phyloP scores from a whole-genome alignment of 2,888 invertebrate species.

The Spilosoma lubricipeda region DNA sequence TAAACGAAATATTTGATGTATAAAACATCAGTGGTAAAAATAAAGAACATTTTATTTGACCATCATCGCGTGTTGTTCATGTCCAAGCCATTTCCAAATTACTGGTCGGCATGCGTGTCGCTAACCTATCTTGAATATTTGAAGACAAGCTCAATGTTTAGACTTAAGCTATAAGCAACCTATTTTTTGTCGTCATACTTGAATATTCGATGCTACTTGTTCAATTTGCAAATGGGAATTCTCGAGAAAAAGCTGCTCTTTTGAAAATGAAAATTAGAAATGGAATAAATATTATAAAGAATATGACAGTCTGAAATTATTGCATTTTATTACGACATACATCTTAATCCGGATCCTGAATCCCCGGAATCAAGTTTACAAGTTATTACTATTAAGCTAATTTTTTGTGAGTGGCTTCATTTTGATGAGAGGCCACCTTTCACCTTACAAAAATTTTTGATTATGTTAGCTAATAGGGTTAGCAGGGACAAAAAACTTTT shows the following conservation, averaged over 20 bases:
- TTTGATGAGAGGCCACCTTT: too few species aligned
- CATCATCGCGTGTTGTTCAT: constrained; percentile 74
- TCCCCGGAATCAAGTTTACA: too few species aligned
- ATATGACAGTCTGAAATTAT: neutral
- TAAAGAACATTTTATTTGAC: constrained; percentile 57
- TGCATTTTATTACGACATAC: too few species aligned
- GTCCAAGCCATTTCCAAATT: constrained; percentile 75
- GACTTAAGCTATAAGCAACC: constrained; percentile 51
- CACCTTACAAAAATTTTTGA: too few species aligned
- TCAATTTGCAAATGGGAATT: neutral
- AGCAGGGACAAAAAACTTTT: too few species aligned
- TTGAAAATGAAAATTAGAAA: neutral
- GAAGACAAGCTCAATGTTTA: constrained; percentile 65
- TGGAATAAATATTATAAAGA: neutral
- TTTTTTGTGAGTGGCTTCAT: too few species aligned
- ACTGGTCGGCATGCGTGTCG: constrained; percentile 72
- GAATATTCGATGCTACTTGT: neutral
- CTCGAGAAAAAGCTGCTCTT: neutral
- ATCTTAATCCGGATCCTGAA: too few species aligned
- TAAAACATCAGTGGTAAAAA: constrained; percentile 42
- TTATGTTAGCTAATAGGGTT: too few species aligned
- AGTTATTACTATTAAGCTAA: too few species aligned
- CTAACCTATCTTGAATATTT: constrained; percentile 76
- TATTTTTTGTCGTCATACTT: constrained; percentile 34
- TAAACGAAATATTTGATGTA: constrained; percentile 40